Evolutionary conservation across 2,113 vertebrate genomes (phyloP).

Genomic region (Heliornis fulica): DNA sequence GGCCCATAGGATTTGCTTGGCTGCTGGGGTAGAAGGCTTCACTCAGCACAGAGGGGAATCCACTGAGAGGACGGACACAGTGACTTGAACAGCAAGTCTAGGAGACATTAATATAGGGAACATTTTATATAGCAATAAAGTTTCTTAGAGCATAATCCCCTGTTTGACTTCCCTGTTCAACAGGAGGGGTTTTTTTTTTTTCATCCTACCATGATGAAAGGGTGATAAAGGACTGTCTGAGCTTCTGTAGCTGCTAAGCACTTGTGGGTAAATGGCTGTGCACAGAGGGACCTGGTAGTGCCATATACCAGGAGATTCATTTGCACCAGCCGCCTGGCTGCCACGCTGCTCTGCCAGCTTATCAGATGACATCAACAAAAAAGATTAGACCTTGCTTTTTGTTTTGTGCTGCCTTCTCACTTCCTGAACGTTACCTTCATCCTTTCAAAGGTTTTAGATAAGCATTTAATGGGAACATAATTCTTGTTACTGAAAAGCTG

Average conservation of each 20-base stretch:
- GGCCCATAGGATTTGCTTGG: neutral
- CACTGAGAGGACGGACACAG: neutral
- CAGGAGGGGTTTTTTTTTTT: fast-evolving
- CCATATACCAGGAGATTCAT: neutral
- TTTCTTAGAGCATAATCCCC: neutral
- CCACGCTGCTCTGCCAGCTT: neutral
- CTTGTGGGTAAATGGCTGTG: neutral
- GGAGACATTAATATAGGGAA: neutral
- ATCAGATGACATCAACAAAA: neutral
- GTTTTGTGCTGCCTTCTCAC: neutral
- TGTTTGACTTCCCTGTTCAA: neutral
- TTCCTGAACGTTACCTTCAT: neutral
- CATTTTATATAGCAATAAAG: neutral
- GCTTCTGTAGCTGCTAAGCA: neutral
- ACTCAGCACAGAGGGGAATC: neutral
- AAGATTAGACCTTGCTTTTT: neutral
- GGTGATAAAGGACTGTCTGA: neutral
- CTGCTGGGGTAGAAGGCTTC: neutral
- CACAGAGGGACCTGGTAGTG: neutral
- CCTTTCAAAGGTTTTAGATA: neutral
- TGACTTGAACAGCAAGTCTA: neutral
- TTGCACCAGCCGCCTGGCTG: neutral
- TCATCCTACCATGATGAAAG: neutral
- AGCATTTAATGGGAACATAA: neutral
- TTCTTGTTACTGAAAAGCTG: neutral